Conservation (phyloP, 35 echinoderm and acorn worm genomes). For the Ptychodera flava region DNA sequence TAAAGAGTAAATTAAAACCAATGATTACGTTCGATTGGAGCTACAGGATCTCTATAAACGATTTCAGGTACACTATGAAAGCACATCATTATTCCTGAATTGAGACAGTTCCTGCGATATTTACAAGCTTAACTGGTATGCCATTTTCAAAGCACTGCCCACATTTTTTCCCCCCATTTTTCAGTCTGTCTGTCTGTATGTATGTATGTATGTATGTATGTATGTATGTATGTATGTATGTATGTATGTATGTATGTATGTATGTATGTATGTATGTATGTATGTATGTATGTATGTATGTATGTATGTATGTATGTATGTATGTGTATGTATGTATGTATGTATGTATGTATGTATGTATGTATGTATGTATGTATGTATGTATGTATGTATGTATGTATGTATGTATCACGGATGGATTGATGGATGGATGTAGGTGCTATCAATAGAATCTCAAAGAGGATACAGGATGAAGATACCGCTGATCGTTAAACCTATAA, state of each 20-base stretch:
- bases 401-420: neutral
- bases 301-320: neutral
- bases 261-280: conserved; percentile 2
- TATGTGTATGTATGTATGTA: conserved; percentile 6
- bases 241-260: neutral
- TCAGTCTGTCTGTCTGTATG: neutral
- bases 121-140: too few species aligned
- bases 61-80: too few species aligned
- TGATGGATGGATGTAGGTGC: neutral
- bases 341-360: conserved; percentile 10
- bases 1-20: too few species aligned
- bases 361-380: conserved; percentile 16
- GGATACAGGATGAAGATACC: neutral
- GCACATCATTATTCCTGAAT: too few species aligned
- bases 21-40: too few species aligned
- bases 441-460: neutral
- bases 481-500: neutral
- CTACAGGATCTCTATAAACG: too few species aligned
- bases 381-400: conserved; percentile 8
- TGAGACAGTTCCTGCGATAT: too few species aligned
- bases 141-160: too few species aligned
- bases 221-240: neutral
- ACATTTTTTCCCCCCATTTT: neutral
- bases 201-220: neutral
- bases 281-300: neutral